phyloP scores from a whole-genome alignment of 2,113 vertebrate species.

The Megatriorchis doriae region DNA sequence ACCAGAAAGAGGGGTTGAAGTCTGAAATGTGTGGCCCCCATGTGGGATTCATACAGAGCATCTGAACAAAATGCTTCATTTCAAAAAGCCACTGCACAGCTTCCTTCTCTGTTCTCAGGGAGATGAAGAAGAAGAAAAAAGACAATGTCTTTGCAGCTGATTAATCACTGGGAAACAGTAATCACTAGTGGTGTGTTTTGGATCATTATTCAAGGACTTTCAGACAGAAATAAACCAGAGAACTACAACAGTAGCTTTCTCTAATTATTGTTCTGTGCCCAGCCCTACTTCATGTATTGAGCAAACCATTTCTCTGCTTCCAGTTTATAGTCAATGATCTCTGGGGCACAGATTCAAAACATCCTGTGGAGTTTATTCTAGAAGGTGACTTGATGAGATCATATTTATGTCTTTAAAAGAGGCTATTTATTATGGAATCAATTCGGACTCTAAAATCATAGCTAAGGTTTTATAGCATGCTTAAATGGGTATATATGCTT shows the following conservation, averaged over 20 bases:
- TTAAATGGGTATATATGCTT: background rate
- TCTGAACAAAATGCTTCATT: background rate
- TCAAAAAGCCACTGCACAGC: background rate
- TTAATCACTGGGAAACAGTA: conserved; percentile 51
- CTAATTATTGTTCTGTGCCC: conserved; percentile 46
- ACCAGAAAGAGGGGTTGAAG: background rate
- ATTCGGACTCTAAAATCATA: background rate
- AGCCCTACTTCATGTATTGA: background rate
- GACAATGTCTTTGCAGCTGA: background rate
- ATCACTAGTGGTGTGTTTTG: conserved; percentile 43
- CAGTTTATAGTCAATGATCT: conserved; percentile 2
- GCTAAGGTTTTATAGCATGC: background rate
- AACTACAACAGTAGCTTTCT: conserved; percentile 30
- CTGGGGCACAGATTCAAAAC: background rate
- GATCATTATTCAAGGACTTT: conserved; percentile 58
- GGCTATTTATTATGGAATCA: background rate
- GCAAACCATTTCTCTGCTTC: conserved; percentile 27
- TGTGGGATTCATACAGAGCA: background rate
- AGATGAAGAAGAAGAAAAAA: background rate
- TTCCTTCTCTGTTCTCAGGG: background rate
- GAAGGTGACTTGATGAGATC: background rate
- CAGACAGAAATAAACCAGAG: conserved; percentile 29
- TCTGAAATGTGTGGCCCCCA: background rate
- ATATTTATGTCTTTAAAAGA: background rate
- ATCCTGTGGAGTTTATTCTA: background rate